Evolutionary conservation across 2,888 invertebrate genomes (phyloP).

Genomic region (Andrena trimmerana): DNA sequence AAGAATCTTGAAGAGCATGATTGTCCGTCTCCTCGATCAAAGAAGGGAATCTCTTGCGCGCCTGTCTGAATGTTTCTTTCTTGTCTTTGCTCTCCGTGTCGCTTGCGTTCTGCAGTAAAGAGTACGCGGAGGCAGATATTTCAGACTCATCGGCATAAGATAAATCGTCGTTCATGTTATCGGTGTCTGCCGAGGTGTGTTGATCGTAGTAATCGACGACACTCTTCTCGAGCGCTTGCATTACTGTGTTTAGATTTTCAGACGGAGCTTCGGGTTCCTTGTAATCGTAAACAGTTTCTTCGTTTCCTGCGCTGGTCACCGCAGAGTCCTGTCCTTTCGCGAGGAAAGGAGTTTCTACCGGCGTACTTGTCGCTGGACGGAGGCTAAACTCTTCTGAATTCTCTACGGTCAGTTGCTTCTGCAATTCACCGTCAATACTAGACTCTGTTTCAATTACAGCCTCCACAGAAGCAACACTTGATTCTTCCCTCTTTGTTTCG

Average conservation of each 20-base stretch:
- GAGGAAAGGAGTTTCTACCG: conserved; percentile 34
- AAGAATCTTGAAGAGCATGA: conserved; percentile 17
- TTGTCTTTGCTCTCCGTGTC: conserved; percentile 32
- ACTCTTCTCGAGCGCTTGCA: neutral
- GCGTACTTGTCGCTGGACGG: conserved; percentile 47
- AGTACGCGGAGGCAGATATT: conserved; percentile 29
- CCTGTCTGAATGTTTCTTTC: neutral
- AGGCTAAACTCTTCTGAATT: conserved; percentile 11
- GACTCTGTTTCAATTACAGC: neutral
- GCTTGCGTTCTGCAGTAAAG: conserved; percentile 31
- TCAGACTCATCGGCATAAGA: conserved; percentile 38
- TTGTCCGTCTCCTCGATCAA: conserved; percentile 19
- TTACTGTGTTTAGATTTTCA: neutral
- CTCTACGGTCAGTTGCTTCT: neutral
- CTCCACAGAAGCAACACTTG: neutral
- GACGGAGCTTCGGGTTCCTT: neutral
- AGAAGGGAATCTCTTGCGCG: neutral
- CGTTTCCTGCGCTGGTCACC: neutral
- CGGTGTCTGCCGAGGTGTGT: neutral
- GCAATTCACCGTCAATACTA: neutral
- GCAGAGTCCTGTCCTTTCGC: neutral
- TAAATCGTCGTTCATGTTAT: conserved; percentile 21
- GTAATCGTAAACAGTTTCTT: conserved; percentile 4
- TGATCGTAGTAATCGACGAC: neutral
- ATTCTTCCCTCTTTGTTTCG: neutral